These are phyloP conservation scores for Alexandromys fortis DNA, from an alignment of 2,113 vertebrate genomes.

Conservation along the genomic window DNA sequence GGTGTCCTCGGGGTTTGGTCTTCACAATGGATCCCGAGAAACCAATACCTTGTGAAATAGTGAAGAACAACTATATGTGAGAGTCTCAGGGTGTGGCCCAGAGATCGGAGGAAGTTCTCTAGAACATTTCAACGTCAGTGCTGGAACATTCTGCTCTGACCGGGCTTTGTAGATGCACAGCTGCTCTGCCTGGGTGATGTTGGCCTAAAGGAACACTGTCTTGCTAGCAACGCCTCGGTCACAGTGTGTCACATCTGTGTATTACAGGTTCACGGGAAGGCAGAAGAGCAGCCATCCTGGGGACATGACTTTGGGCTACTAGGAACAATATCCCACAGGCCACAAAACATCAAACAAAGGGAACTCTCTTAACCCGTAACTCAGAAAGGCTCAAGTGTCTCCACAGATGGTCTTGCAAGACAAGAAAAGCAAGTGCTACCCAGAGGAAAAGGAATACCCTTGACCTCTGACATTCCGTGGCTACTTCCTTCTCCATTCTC, in stretches of 20 bases:
- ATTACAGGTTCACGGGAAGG: not conserved
- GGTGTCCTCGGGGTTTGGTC: not conserved
- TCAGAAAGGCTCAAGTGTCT: not conserved
- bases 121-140: rapidly evolving
- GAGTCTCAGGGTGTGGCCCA: not conserved
- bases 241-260: not conserved
- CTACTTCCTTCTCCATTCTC: not conserved
- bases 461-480: not conserved
- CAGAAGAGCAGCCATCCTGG: not conserved
- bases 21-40: not conserved
- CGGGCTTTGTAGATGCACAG: rapidly evolving
- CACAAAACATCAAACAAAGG: not conserved
- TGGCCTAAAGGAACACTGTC: not conserved
- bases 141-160: not conserved
- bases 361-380: rapidly evolving
- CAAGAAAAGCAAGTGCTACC: rapidly evolving
- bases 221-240: not conserved
- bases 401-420: rapidly evolving
- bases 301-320: not conserved
- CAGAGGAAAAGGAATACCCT: not conserved
- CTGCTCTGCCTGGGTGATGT: rapidly evolving
- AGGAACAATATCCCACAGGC: no score
- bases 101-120: not conserved
- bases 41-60: no score
- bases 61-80: not conserved